Conservation (phyloP, 2,888 invertebrate species). For the Ormyrus labotus region DNA sequence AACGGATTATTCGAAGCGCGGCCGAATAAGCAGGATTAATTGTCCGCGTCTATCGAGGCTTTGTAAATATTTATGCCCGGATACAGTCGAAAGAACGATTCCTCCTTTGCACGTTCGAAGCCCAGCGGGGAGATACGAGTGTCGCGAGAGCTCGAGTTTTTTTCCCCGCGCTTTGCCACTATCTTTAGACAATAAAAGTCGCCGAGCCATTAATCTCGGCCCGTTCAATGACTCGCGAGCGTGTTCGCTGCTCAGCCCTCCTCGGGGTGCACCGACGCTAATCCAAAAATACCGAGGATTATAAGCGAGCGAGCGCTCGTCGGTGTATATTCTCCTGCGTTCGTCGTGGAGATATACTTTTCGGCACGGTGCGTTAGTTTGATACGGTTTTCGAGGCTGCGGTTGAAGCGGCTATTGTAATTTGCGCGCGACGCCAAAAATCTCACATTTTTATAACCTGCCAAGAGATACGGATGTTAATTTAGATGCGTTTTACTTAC, state of each 20-base stretch:
- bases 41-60: no score
- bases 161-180: neutral
- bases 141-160: no score
- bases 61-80: no score
- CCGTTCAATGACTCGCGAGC: conserved; percentile 34
- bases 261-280: conserved; percentile 14
- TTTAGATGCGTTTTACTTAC: conserved; percentile 3
- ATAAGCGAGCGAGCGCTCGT: neutral
- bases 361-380: neutral
- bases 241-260: conserved; percentile 22
- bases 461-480: conserved; percentile 12
- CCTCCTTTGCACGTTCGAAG: conserved; percentile 9
- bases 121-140: neutral
- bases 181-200: conserved; percentile 54
- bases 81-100: conserved; percentile 6
- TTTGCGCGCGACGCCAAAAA: neutral
- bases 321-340: no score
- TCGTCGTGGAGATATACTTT: neutral
- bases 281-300: conserved; percentile 54
- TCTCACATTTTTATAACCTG: no score
- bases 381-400: neutral
- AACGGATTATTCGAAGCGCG: no score
- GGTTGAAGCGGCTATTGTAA: neutral
- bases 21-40: no score
- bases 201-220: conserved; percentile 45